phyloP scores from a whole-genome alignment of 2,113 vertebrate genomes.

The Recurvirostra avosetta region DNA sequence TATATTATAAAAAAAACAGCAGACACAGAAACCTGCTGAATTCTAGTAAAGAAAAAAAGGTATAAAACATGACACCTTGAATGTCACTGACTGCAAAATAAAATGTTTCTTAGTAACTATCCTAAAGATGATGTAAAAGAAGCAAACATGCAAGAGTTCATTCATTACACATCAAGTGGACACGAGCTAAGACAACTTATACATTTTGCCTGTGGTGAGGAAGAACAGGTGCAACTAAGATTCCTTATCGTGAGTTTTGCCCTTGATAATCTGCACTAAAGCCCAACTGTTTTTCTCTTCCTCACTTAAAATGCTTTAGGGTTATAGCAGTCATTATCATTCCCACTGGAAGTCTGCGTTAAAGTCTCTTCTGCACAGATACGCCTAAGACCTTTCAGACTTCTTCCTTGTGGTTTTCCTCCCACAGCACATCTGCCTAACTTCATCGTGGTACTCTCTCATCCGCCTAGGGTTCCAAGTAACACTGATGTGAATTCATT shows the following conservation, averaged over 20 bases:
- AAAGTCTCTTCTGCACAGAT: not conserved
- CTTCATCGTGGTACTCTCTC: not conserved
- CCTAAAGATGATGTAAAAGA: not conserved
- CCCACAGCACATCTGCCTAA: not conserved
- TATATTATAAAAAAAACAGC: not conserved
- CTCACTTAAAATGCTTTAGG: not conserved
- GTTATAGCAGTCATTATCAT: not conserved
- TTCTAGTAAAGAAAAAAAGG: not conserved
- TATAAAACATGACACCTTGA: not conserved
- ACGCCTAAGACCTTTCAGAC: not conserved
- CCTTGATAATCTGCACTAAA: not conserved
- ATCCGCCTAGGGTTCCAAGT: not conserved
- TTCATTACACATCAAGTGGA: not conserved
- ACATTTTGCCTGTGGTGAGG: not conserved
- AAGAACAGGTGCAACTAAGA: not conserved
- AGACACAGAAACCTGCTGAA: not conserved
- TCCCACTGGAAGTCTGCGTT: not conserved
- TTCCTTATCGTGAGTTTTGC: not conserved
- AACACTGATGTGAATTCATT: not conserved
- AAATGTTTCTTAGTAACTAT: not conserved
- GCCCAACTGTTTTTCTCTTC: not conserved
- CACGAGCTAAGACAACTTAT: not conserved
- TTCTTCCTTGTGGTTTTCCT: not conserved
- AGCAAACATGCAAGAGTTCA: not conserved
- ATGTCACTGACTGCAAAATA: not conserved